Percentiles rank a stretch among this genome's conserved stretches.
Evolutionary conservation across 2,113 vertebrate genomes (phyloP).

Genomic region (Vanacampus margaritifer): DNA sequence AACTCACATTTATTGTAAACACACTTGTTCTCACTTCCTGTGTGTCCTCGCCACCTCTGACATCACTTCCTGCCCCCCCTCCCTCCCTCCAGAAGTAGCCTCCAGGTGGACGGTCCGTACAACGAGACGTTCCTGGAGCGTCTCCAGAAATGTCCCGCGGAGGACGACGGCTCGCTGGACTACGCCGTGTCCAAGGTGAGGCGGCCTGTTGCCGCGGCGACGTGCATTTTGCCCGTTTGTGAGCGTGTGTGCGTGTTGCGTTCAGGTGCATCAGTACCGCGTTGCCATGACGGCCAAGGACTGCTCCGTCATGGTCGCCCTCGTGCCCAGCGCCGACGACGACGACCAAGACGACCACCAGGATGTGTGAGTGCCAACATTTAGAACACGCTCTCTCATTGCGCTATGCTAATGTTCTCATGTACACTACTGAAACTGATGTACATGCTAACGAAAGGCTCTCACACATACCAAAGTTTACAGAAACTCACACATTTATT

Average conservation of each 20-base stretch:
- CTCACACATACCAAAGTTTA: no score
- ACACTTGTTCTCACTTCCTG: no score
- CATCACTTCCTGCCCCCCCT: not conserved
- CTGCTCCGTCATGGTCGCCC: conserved; percentile 92
- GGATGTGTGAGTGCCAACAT: conserved; percentile 70
- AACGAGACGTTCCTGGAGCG: conserved; percentile 86
- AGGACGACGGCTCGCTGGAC: conserved; percentile 87
- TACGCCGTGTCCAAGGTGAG: conserved; percentile 86
- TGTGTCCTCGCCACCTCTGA: no score
- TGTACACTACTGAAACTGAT: no score
- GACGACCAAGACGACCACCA: conserved; percentile 82
- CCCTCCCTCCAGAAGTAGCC: conserved; percentile 67
- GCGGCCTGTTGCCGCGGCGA: not conserved
- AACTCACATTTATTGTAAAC: no score
- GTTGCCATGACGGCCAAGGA: conserved; percentile 97
- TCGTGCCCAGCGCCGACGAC: conserved; percentile 83
- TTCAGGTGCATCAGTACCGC: conserved; percentile 92
- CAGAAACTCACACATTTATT: no score
- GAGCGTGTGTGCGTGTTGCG: not conserved
- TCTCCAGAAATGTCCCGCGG: conserved; percentile 80
- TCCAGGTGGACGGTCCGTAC: conserved; percentile 92
- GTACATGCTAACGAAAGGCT: not conserved
- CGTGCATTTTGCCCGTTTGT: not conserved
- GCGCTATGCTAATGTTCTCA: no score
- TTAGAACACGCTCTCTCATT: not conserved